These are phyloP conservation scores for Argya squamiceps DNA, from an alignment of 2,797 vertebrate genomes.

Conservation along the genomic window DNA sequence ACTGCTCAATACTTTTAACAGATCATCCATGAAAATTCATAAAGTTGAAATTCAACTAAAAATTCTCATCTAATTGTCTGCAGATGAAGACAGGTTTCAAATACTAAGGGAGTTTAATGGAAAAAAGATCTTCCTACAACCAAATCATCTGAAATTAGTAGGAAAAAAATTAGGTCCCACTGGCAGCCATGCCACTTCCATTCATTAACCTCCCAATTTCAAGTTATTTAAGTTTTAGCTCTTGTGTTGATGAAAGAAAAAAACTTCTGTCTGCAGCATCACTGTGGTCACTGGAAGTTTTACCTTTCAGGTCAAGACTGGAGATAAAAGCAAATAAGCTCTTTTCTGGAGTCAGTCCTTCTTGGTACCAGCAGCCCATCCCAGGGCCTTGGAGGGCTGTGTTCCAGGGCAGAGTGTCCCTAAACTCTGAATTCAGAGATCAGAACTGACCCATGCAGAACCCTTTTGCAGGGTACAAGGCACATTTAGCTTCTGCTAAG, in stretches of 20 bases:
- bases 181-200: not conserved
- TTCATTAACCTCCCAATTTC: not conserved
- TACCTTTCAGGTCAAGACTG: not conserved
- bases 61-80: not conserved
- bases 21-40: not conserved
- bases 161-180: not conserved
- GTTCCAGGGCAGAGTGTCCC: not conserved
- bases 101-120: not conserved
- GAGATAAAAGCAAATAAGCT: not conserved
- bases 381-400: not conserved
- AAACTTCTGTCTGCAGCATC: not conserved
- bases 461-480: not conserved
- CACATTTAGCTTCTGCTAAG: not conserved
- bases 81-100: constrained; percentile 8
- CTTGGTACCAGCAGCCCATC: not conserved
- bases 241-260: not conserved
- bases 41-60: not conserved
- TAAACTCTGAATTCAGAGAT: not conserved
- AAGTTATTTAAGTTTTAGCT: not conserved
- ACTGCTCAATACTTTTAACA: not conserved
- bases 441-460: not conserved
- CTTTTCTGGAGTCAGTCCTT: not conserved
- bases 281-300: not conserved
- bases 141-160: not conserved
- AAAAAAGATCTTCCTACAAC: not conserved